phyloP scores from a whole-genome alignment of 2,797 vertebrate genomes.

The Neopelma chrysocephalum region DNA sequence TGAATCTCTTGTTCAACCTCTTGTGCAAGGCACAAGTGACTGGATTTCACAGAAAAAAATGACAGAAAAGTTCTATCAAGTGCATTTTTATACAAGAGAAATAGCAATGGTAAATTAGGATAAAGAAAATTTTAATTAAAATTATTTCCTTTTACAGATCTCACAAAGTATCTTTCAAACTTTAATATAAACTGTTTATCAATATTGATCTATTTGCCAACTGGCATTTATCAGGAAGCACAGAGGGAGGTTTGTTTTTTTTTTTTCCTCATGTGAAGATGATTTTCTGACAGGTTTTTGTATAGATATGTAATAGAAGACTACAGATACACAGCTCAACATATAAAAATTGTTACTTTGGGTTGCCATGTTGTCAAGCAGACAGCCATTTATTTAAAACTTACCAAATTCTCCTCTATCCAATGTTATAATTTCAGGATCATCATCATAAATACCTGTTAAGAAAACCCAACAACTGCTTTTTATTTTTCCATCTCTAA shows the following conservation, averaged over 20 bases:
- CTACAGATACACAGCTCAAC: background rate
- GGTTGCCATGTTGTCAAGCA: background rate
- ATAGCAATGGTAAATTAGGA: background rate
- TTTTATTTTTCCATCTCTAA: constrained; percentile 6
- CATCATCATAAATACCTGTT: constrained; percentile 96
- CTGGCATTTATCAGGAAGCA: background rate
- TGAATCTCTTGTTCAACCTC: background rate
- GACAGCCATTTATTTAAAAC: constrained; percentile 21
- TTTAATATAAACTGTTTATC: background rate
- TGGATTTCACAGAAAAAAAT: background rate
- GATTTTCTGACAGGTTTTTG: background rate
- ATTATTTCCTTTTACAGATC: background rate
- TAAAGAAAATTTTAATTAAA: background rate
- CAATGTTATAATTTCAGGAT: constrained; percentile 93
- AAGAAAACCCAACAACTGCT: background rate
- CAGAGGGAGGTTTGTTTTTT: background rate
- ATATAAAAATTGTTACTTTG: background rate
- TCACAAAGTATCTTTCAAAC: background rate
- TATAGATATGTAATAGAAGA: background rate
- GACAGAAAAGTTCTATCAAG: background rate
- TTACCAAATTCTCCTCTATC: constrained; percentile 97
- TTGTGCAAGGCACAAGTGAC: background rate
- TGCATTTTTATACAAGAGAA: background rate
- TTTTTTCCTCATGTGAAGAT: background rate
- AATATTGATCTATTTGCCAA: background rate